Conservation (phyloP, 37 sponge, comb jelly and placozoan species). For the Mnemiopsis leidyi region DNA sequence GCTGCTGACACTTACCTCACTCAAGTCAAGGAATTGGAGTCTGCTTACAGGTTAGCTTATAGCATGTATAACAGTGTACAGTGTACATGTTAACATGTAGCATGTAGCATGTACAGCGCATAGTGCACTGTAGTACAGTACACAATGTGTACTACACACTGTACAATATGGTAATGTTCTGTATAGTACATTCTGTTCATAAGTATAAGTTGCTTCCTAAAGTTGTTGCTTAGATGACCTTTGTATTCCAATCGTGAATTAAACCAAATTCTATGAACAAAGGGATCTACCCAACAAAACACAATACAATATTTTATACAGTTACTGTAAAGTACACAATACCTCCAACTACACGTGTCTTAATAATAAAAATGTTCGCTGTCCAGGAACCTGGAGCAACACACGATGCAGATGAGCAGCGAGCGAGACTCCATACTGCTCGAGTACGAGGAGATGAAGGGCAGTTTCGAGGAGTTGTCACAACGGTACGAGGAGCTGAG, state of each 20-base stretch:
- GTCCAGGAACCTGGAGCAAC: conserved; percentile 61
- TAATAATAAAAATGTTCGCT: not conserved
- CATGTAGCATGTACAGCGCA: not conserved
- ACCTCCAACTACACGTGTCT: too few relatives aligned
- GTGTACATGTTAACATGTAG: not conserved
- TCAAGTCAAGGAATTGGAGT: conserved; percentile 61
- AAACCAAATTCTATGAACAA: too few relatives aligned
- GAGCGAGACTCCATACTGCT: conserved; percentile 16
- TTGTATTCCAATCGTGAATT: too few relatives aligned
- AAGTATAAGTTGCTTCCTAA: too few relatives aligned
- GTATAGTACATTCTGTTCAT: too few relatives aligned
- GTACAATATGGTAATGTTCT: not conserved
- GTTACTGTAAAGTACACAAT: too few relatives aligned
- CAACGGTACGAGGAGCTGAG: conserved; percentile 50
- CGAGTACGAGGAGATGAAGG: conserved; percentile 65
- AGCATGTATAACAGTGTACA: not conserved
- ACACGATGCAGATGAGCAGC: conserved; percentile 58
- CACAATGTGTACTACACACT: not conserved
- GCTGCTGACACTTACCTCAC: conserved; percentile 63
- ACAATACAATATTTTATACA: too few relatives aligned
- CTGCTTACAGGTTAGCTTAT: conserved; percentile 44
- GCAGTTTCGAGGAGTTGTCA: conserved; percentile 27
- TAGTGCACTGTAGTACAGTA: not conserved
- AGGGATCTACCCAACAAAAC: too few relatives aligned
- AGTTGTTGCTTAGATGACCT: too few relatives aligned